A percentile compares a stretch with the other conserved stretches of the same genome.
phyloP scores from a whole-genome alignment of 1,140 invertebrate species.

The Trichonephila clavipes region DNA sequence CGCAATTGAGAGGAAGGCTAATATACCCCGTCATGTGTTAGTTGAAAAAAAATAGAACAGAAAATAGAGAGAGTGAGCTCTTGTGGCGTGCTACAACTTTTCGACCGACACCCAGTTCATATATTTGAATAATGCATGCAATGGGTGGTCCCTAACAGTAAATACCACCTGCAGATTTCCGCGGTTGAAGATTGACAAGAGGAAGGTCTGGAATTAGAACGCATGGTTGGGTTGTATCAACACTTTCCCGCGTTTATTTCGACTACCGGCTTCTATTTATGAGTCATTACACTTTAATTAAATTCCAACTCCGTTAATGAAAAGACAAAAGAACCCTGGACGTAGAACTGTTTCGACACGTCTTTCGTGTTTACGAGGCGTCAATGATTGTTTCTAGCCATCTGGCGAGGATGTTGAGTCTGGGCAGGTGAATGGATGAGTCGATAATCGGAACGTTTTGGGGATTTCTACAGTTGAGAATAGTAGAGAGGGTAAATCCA shows the following conservation, averaged over 20 bases:
- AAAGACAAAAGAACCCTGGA: constrained; percentile 7
- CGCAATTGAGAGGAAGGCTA: neutral
- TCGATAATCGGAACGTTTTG: constrained; percentile 7
- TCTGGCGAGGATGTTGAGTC: neutral
- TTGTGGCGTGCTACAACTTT: constrained; percentile 31
- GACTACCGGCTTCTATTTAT: neutral
- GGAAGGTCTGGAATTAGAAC: no score
- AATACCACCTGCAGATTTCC: constrained; percentile 59
- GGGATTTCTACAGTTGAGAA: neutral
- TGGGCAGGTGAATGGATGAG: neutral
- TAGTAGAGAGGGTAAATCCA: neutral
- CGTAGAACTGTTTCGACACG: neutral
- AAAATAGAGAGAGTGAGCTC: neutral
- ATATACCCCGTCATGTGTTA: neutral
- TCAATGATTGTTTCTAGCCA: neutral
- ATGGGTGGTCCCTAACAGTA: neutral
- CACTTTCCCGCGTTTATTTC: constrained; percentile 8
- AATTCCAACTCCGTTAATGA: constrained; percentile 27
- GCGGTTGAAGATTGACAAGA: constrained; percentile 47
- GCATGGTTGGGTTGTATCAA: neutral
- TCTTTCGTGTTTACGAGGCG: constrained; percentile 1
- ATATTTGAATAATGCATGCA: constrained; percentile 49
- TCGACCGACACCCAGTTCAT: neutral
- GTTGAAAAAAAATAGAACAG: neutral
- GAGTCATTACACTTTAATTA: constrained; percentile 61